Percentiles rank a stretch among this genome's conserved stretches.
These are phyloP conservation scores for Dione juno DNA, from an alignment of 2,888 invertebrate species.

Conservation along the genomic window DNA sequence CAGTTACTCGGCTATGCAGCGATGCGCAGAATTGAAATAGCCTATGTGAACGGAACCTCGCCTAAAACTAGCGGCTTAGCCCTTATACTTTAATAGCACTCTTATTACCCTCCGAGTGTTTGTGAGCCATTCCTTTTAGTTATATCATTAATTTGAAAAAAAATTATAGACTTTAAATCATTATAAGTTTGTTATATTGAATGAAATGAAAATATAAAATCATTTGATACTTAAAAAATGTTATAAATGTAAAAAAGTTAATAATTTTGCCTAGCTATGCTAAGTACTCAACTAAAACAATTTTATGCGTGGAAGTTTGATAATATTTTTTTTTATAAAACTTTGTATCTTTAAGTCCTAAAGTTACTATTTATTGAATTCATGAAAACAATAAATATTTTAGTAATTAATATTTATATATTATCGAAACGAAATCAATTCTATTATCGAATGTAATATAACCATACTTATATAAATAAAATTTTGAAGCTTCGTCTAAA, in stretches of 20 bases:
- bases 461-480: not conserved
- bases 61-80: constrained; percentile 56
- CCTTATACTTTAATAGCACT: constrained; percentile 53
- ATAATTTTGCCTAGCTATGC: too few relatives aligned
- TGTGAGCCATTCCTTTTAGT: too few relatives aligned
- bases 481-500: not conserved
- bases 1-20: constrained; percentile 1
- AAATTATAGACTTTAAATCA: not conserved
- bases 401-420: not conserved
- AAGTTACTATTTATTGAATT: too few relatives aligned
- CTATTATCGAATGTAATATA: not conserved
- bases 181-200: constrained; percentile 8
- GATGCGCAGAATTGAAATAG: constrained; percentile 7
- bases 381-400: not conserved
- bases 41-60: constrained; percentile 62
- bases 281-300: too few relatives aligned
- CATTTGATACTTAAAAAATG: too few relatives aligned
- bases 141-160: too few relatives aligned
- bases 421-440: not conserved
- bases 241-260: too few relatives aligned
- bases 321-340: too few relatives aligned
- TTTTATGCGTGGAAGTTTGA: too few relatives aligned
- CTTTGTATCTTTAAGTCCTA: too few relatives aligned
- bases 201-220: too few relatives aligned
- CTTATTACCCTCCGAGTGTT: constrained; percentile 50